Evolutionary conservation across 2,113 vertebrate species (phyloP).

Genomic region (Epinephelus fuscoguttatus): DNA sequence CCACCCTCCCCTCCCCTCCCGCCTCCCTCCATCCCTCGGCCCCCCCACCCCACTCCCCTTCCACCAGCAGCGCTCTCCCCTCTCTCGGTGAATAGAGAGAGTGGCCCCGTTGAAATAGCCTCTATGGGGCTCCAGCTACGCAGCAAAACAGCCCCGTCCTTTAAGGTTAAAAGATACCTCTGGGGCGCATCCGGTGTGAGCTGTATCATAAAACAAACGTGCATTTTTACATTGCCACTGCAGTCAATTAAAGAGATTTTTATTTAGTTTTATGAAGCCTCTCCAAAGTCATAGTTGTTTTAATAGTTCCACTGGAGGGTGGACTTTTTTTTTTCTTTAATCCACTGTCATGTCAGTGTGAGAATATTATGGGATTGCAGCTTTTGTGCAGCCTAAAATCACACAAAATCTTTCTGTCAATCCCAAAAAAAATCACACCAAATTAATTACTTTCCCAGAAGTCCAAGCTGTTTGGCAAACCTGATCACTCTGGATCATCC

Average conservation of each 20-base stretch:
- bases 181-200: slow-evolving; percentile 48
- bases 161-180: slow-evolving; percentile 37
- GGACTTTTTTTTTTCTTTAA: not conserved
- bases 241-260: slow-evolving; percentile 26
- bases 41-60: not conserved
- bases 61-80: slow-evolving; percentile 42
- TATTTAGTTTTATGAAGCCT: not conserved
- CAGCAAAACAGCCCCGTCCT: slow-evolving; percentile 35
- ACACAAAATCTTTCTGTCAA: slow-evolving; percentile 7
- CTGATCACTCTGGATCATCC: slow-evolving; percentile 31
- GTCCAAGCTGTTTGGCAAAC: slow-evolving; percentile 23
- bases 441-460: slow-evolving; percentile 48
- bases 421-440: slow-evolving; percentile 16
- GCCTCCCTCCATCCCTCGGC: slow-evolving; percentile 10
- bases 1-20: slow-evolving; percentile 24
- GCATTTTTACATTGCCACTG: not conserved
- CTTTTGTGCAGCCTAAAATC: not conserved
- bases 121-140: slow-evolving; percentile 54
- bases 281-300: not conserved
- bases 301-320: not conserved
- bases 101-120: slow-evolving; percentile 54
- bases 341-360: not conserved
- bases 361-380: not conserved
- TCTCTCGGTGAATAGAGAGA: slow-evolving; percentile 60
- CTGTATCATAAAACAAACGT: slow-evolving; percentile 29